Conservation (phyloP, 2,113 vertebrate genomes). For the Varanus salvator region DNA sequence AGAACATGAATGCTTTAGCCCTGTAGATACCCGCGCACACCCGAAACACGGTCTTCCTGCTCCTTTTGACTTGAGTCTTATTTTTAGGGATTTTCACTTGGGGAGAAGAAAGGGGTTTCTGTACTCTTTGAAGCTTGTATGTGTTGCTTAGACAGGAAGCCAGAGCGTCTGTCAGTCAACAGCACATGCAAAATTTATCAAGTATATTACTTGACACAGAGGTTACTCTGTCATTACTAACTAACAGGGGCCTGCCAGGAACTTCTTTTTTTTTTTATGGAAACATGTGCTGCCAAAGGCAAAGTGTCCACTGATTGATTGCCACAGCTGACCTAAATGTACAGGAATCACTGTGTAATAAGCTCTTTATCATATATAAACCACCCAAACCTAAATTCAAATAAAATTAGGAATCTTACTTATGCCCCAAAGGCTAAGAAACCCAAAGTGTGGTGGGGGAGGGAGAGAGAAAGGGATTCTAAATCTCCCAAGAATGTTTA, state of each 20-base stretch:
- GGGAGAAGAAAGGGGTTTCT: slow-evolving; percentile 69
- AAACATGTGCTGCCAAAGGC: slow-evolving; percentile 76
- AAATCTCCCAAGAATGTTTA: background rate
- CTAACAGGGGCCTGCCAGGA: slow-evolving; percentile 71
- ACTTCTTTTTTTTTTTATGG: slow-evolving; percentile 69
- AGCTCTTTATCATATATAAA: slow-evolving; percentile 79
- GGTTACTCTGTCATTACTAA: slow-evolving; percentile 77
- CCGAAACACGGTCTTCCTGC: slow-evolving; percentile 45
- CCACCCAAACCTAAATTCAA: slow-evolving; percentile 71
- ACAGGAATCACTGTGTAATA: slow-evolving; percentile 76
- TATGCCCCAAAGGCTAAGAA: slow-evolving; percentile 55
- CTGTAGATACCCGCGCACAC: slow-evolving; percentile 16
- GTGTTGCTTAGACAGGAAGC: slow-evolving; percentile 67
- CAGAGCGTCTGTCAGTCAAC: slow-evolving; percentile 76
- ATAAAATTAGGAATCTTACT: slow-evolving; percentile 67
- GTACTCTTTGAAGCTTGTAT: slow-evolving; percentile 68
- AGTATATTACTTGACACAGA: slow-evolving; percentile 77
- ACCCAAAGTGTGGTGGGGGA: slow-evolving; percentile 22
- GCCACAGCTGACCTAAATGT: slow-evolving; percentile 78
- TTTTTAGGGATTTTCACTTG: slow-evolving; percentile 41
- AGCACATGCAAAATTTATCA: slow-evolving; percentile 81
- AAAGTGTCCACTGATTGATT: slow-evolving; percentile 80
- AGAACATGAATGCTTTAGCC: slow-evolving; percentile 44
- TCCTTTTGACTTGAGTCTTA: slow-evolving; percentile 28
- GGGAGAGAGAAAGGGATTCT: background rate